phyloP scores from a whole-genome alignment of 2,888 invertebrate genomes.

The Cantharis nigra region DNA sequence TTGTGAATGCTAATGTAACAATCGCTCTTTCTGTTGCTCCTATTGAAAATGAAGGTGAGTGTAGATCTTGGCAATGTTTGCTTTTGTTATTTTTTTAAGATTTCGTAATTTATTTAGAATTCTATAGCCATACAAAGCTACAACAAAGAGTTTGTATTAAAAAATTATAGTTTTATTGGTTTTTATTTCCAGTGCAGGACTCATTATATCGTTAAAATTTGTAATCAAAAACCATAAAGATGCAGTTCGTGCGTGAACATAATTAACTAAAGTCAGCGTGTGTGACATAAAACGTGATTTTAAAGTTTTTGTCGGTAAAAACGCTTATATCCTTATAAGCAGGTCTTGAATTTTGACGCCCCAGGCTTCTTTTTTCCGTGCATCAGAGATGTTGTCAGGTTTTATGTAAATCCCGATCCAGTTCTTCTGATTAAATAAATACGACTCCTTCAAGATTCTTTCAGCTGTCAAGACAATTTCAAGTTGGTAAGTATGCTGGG shows the following conservation, averaged over 20 bases:
- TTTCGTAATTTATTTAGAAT: neutral
- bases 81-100: neutral
- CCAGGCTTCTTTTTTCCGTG: neutral
- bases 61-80: neutral
- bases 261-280: conserved; percentile 9
- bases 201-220: neutral
- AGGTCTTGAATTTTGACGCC: neutral
- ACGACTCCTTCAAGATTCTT: too few species aligned
- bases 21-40: too few species aligned
- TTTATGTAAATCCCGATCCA: neutral
- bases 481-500: too few species aligned
- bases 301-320: neutral
- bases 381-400: neutral
- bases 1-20: too few species aligned
- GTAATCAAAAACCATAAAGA: conserved; percentile 1
- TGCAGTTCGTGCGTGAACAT: conserved; percentile 11
- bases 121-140: neutral
- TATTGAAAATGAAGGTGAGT: too few species aligned
- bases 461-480: too few species aligned
- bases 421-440: neutral
- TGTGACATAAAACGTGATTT: conserved; percentile 7
- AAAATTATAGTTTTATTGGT: neutral
- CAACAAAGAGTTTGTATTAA: neutral
- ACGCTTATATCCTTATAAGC: neutral
- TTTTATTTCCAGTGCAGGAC: neutral